Percentiles rank a stretch among this genome's conserved stretches.
These are phyloP conservation scores for Bubo blakistoni DNA, from an alignment of 2,113 vertebrate genomes.

Conservation along the genomic window DNA sequence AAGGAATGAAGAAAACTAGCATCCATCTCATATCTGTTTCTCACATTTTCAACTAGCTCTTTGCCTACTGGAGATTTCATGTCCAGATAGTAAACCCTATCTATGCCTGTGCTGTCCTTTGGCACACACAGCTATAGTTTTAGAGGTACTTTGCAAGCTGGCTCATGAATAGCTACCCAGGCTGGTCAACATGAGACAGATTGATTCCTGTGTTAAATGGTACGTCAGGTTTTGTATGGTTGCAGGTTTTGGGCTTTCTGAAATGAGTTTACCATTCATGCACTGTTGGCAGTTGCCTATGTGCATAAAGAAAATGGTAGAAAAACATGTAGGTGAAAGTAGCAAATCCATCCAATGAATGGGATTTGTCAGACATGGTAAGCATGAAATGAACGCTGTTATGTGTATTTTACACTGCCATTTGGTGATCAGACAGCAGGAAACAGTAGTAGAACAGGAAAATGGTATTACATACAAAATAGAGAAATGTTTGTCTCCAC, in stretches of 20 bases:
- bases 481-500: neutral
- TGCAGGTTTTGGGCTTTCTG: neutral
- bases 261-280: neutral
- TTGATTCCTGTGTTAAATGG: neutral
- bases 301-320: neutral
- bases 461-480: neutral
- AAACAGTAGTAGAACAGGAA: neutral
- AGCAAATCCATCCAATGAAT: neutral
- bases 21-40: neutral
- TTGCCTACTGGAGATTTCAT: neutral
- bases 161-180: neutral
- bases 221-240: neutral
- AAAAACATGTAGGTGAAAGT: neutral
- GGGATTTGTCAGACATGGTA: neutral
- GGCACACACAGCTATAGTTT: neutral
- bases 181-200: neutral
- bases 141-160: neutral
- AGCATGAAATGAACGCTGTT: fast-evolving
- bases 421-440: neutral
- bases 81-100: neutral
- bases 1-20: neutral
- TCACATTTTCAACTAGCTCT: neutral
- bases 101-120: neutral
- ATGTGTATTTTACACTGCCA: neutral
- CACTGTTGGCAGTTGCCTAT: neutral